Evolutionary conservation across 2,797 vertebrate species (phyloP).

Genomic region (Leptatherina wallacei): DNA sequence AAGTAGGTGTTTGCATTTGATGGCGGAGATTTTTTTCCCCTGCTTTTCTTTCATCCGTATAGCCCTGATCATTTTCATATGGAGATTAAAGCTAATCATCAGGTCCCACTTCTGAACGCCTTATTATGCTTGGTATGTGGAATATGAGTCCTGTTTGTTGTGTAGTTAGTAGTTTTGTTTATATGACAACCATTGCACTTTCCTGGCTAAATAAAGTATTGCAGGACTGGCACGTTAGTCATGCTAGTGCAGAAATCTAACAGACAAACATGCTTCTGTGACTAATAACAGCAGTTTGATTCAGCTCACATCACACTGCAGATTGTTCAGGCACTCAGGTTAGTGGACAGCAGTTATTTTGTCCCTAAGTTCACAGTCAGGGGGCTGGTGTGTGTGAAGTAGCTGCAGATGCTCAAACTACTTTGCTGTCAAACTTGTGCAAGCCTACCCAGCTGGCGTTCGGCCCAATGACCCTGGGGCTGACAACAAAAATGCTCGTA

Average conservation of each 20-base stretch:
- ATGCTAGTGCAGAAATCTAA: conserved; percentile 40
- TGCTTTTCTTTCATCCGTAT: conserved; percentile 46
- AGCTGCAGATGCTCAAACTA: conserved; percentile 40
- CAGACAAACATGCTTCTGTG: conserved; percentile 40
- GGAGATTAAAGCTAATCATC: conserved; percentile 54
- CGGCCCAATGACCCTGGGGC: neutral
- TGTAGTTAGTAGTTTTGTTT: conserved; percentile 12
- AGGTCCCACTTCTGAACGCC: conserved; percentile 23
- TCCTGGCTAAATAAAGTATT: conserved; percentile 9
- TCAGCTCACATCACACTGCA: conserved; percentile 72
- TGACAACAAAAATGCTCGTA: neutral
- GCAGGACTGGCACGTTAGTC: neutral
- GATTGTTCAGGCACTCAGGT: conserved; percentile 49
- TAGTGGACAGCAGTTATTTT: conserved; percentile 47
- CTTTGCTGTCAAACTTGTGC: conserved; percentile 26
- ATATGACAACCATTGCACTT: conserved; percentile 5
- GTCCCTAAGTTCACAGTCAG: conserved; percentile 31
- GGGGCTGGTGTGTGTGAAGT: conserved; percentile 32
- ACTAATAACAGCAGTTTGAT: conserved; percentile 66
- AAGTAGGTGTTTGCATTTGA: conserved; percentile 74
- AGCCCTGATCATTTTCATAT: conserved; percentile 44
- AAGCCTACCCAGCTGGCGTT: conserved; percentile 32
- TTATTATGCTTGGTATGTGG: conserved; percentile 24
- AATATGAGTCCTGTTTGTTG: conserved; percentile 28
- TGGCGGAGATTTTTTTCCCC: conserved; percentile 30